phyloP scores from a whole-genome alignment of 2,888 invertebrate genomes.

The Papilio gigon region DNA sequence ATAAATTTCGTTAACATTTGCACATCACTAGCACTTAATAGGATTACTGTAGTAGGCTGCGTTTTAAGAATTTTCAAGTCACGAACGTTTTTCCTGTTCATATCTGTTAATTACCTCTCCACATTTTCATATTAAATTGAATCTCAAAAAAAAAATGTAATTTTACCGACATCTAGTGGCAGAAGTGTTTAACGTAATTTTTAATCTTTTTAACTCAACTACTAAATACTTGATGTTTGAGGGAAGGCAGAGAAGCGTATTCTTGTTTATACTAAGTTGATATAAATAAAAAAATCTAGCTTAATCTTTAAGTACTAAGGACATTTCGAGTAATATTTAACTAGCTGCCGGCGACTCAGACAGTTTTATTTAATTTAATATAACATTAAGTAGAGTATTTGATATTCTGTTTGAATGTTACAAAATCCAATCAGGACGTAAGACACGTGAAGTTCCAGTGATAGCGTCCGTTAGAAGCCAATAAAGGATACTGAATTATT shows the following conservation, averaged over 20 bases:
- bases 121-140: conserved; percentile 17
- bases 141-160: conserved; percentile 2
- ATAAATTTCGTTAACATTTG: conserved; percentile 19
- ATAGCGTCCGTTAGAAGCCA: conserved; percentile 17
- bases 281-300: no score
- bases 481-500: conserved; percentile 27
- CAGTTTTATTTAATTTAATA: no score
- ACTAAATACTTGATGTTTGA: neutral
- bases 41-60: conserved; percentile 54
- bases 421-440: conserved; percentile 1
- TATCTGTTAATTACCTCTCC: conserved; percentile 42
- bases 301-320: no score
- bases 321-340: no score
- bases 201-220: neutral
- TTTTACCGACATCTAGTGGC: neutral
- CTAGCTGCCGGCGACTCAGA: no score
- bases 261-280: neutral
- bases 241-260: neutral
- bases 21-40: conserved; percentile 52
- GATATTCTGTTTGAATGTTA: neutral
- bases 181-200: neutral
- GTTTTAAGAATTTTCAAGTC: conserved; percentile 50
- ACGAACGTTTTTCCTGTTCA: conserved; percentile 46
- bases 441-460: conserved; percentile 1
- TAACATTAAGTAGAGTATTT: neutral